A percentile compares a stretch with the other conserved stretches of the same genome.
phyloP scores from a whole-genome alignment of 2,113 vertebrate genomes.

The Dinomys branickii region DNA sequence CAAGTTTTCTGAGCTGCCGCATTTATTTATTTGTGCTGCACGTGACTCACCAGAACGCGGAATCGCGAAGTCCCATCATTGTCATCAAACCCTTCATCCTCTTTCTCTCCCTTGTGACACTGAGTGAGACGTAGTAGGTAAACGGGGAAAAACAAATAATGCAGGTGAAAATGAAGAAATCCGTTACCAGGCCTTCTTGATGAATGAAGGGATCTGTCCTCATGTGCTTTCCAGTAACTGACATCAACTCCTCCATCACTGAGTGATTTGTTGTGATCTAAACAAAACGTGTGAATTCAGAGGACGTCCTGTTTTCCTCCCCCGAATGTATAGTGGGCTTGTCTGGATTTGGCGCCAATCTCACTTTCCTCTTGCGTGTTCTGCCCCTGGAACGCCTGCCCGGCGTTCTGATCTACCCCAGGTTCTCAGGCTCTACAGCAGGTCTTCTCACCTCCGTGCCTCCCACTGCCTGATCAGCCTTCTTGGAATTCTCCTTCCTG shows the following conservation, averaged over 20 bases:
- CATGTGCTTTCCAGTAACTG: slow-evolving; percentile 77
- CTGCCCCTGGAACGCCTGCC: background rate
- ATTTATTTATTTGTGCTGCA: background rate
- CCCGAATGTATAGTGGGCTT: too few species aligned
- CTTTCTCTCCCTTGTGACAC: slow-evolving; percentile 81
- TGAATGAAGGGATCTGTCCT: slow-evolving; percentile 31
- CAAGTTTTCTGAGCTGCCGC: background rate
- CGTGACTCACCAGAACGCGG: slow-evolving; percentile 91
- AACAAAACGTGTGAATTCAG: background rate
- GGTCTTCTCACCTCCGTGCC: background rate
- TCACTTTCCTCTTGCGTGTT: background rate
- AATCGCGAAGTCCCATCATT: slow-evolving; percentile 93
- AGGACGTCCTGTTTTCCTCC: background rate
- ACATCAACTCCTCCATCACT: slow-evolving; percentile 81
- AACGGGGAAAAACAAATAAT: slow-evolving; percentile 76
- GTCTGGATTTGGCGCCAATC: background rate
- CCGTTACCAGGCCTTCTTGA: background rate
- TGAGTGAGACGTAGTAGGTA: slow-evolving; percentile 72
- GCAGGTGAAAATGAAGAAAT: background rate
- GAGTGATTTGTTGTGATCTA: slow-evolving; percentile 81
- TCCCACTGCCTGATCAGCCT: background rate
- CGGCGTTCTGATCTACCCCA: background rate
- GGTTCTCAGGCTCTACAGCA: background rate
- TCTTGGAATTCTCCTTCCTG: background rate
- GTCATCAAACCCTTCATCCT: slow-evolving; percentile 91